Evolutionary conservation across 2,113 vertebrate species (phyloP).

Genomic region (Entomyzon cyanotis): DNA sequence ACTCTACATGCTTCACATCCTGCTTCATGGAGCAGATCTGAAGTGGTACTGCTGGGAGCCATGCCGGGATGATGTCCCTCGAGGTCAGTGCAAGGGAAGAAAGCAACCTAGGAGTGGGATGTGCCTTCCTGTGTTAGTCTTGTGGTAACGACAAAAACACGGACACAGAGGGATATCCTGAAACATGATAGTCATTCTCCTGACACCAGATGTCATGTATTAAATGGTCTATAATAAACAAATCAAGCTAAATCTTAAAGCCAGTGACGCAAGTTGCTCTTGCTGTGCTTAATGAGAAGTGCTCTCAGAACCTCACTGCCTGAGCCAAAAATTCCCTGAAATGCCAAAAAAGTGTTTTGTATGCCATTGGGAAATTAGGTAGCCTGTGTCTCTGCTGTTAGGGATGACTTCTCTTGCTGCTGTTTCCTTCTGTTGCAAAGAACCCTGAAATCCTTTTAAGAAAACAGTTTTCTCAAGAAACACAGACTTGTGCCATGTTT

Average conservation of each 20-base stretch:
- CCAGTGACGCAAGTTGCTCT: neutral
- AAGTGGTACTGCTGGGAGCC: neutral
- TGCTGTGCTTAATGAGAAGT: neutral
- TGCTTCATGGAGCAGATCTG: neutral
- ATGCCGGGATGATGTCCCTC: neutral
- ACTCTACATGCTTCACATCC: neutral
- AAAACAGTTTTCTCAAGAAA: neutral
- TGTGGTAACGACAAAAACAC: neutral
- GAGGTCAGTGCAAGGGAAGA: neutral
- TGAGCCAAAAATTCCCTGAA: neutral
- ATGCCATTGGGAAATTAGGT: neutral
- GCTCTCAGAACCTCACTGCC: neutral
- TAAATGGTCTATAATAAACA: neutral
- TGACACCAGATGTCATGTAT: neutral
- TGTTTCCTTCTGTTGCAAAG: neutral
- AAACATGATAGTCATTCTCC: neutral
- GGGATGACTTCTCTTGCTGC: neutral
- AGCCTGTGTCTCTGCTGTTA: neutral
- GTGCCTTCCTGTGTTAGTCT: neutral
- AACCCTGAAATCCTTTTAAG: neutral
- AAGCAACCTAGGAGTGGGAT: neutral
- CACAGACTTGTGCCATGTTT: neutral
- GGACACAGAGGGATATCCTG: neutral
- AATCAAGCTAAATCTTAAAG: neutral
- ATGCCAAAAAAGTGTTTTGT: neutral